These are phyloP conservation scores for Acomys russatus DNA, from an alignment of 2,797 vertebrate species.

Conservation along the genomic window DNA sequence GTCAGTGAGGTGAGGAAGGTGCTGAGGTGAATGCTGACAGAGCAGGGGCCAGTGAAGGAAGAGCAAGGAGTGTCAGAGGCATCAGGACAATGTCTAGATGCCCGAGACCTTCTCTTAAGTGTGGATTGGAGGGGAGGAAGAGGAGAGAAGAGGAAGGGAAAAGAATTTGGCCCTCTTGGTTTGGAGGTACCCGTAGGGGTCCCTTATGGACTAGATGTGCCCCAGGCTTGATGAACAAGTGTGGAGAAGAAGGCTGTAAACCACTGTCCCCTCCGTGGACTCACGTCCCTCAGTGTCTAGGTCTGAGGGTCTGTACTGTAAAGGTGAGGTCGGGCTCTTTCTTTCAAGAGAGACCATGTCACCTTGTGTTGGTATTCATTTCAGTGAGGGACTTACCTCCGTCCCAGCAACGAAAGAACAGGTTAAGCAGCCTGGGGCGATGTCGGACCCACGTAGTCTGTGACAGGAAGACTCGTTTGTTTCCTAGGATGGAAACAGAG, in stretches of 20 bases:
- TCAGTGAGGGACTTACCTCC: background rate
- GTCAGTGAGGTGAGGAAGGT: background rate
- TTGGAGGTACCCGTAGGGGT: background rate
- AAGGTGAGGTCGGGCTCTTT: slow-evolving; percentile 16
- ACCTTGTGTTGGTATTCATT: background rate
- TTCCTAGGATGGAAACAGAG: background rate
- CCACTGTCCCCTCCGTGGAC: background rate
- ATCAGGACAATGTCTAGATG: background rate
- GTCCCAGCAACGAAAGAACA: background rate
- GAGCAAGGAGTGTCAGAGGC: too few relatives aligned
- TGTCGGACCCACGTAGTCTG: fast-evolving
- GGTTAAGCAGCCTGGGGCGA: background rate
- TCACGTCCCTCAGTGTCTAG: background rate
- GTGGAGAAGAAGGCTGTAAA: fast-evolving
- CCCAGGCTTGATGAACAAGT: too few relatives aligned
- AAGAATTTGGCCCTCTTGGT: background rate
- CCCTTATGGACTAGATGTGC: background rate
- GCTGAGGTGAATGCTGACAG: too few relatives aligned
- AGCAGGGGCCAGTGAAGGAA: background rate
- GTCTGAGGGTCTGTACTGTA: background rate
- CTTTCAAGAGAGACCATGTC: background rate
- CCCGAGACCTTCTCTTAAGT: background rate
- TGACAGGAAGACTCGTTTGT: background rate
- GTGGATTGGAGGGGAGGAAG: too few relatives aligned
- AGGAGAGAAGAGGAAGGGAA: background rate